These are phyloP conservation scores for Leguminivora glycinivorella DNA, from an alignment of 1,140 invertebrate species.

Conservation along the genomic window DNA sequence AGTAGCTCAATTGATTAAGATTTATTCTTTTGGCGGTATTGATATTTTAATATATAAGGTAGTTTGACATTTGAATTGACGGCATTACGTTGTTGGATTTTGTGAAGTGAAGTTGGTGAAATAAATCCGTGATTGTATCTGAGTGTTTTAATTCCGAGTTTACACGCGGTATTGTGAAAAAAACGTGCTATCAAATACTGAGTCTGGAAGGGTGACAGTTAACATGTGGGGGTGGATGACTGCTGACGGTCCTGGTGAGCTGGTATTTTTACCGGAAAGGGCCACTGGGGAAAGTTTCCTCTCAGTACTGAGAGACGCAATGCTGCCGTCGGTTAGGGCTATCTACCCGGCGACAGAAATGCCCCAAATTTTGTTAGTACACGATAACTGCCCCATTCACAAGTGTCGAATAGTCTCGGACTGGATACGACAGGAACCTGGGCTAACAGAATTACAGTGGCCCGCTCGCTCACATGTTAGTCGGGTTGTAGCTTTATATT, in stretches of 20 bases:
- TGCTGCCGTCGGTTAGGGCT: neutral
- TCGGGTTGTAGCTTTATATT: too few relatives aligned
- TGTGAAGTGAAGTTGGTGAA: too few relatives aligned
- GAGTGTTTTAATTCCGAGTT: too few relatives aligned
- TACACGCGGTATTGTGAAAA: neutral
- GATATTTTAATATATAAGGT: too few relatives aligned
- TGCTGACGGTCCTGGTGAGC: conserved; percentile 31
- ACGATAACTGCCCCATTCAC: neutral
- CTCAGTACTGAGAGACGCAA: neutral
- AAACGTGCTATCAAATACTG: neutral
- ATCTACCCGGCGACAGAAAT: conserved; percentile 6
- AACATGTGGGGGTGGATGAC: conserved; percentile 42
- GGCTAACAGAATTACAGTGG: conserved; percentile 41
- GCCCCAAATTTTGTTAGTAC: neutral
- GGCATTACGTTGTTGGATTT: too few relatives aligned
- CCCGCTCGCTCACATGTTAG: conserved; percentile 44
- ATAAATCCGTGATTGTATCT: too few relatives aligned
- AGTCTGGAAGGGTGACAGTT: conserved; percentile 15
- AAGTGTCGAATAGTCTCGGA: neutral
- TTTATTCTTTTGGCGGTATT: too few relatives aligned
- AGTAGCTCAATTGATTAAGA: too few relatives aligned
- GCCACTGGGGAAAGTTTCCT: conserved; percentile 31
- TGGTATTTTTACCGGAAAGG: conserved; percentile 25
- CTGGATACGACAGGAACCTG: conserved; percentile 18
- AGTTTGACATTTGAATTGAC: too few relatives aligned